Percentiles rank a stretch among this genome's conserved stretches.
phyloP scores from a whole-genome alignment of 2,888 invertebrate species.

The Druceiella hillmani region DNA sequence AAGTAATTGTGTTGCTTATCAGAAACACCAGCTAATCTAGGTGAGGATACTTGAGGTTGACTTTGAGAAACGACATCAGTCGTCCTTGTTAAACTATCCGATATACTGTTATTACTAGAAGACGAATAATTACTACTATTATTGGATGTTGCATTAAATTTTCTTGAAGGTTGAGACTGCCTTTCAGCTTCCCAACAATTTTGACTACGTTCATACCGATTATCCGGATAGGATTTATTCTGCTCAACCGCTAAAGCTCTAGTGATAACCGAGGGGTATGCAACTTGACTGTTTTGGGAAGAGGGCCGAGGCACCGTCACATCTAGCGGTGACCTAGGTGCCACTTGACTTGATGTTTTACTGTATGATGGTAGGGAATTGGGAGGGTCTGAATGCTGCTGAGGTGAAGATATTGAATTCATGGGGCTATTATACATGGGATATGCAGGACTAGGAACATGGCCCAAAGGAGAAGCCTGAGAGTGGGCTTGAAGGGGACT shows the following conservation, averaged over 20 bases:
- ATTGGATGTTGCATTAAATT: conserved; percentile 44
- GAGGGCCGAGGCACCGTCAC: conserved; percentile 62
- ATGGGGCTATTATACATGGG: conserved; percentile 82
- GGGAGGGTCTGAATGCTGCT: conserved; percentile 53
- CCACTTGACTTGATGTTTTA: conserved; percentile 46
- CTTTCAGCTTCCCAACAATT: conserved; percentile 57
- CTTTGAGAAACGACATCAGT: conserved; percentile 38
- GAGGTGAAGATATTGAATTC: conserved; percentile 69
- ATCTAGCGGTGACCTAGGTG: conserved; percentile 66
- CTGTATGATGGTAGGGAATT: conserved; percentile 29
- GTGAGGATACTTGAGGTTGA: conserved; percentile 39
- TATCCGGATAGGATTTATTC: conserved; percentile 47
- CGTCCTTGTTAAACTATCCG: conserved; percentile 45
- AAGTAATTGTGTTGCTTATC: conserved; percentile 60
- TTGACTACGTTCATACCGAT: conserved; percentile 50
- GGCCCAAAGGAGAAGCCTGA: conserved; percentile 67
- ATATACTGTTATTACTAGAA: conserved; percentile 31
- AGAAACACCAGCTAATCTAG: conserved; percentile 41
- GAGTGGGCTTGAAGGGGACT: conserved; percentile 68
- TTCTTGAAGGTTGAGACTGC: conserved; percentile 37
- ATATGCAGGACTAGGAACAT: conserved; percentile 74
- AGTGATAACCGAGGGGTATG: conserved; percentile 79
- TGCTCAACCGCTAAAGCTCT: conserved; percentile 63
- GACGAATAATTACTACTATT: conserved; percentile 40
- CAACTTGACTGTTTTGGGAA: conserved; percentile 58